Evolutionary conservation across 2,888 invertebrate species (phyloP).

Genomic region (Reticulitermes lucifugus): DNA sequence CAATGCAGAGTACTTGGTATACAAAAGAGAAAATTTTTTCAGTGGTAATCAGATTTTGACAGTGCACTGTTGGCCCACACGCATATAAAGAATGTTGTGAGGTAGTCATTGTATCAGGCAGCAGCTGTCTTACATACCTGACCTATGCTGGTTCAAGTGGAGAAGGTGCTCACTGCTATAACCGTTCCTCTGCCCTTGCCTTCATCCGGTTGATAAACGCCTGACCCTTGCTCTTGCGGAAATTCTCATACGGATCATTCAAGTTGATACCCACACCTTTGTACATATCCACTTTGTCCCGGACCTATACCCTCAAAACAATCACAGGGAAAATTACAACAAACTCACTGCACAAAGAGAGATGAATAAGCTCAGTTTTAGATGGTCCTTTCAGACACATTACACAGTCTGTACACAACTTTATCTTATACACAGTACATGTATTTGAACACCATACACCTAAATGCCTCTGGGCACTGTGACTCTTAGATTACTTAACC

Average conservation of each 20-base stretch:
- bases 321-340: slow-evolving; percentile 34
- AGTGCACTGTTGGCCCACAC: too few relatives aligned
- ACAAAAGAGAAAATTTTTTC: too few relatives aligned
- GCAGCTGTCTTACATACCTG: slow-evolving; percentile 31
- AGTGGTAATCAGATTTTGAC: too few relatives aligned
- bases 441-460: too few relatives aligned
- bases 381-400: too few relatives aligned
- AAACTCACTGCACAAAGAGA: background rate
- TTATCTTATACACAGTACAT: too few relatives aligned
- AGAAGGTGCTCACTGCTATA: slow-evolving; percentile 46
- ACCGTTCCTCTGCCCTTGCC: slow-evolving; percentile 82
- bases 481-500: too few relatives aligned
- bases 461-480: too few relatives aligned
- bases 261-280: slow-evolving; percentile 94
- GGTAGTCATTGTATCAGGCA: too few relatives aligned
- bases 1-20: too few relatives aligned
- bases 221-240: slow-evolving; percentile 95
- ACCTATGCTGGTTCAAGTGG: background rate
- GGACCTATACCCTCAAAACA: slow-evolving; percentile 60
- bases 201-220: slow-evolving; percentile 96
- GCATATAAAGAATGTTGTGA: too few relatives aligned
- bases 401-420: too few relatives aligned
- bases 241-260: slow-evolving; percentile 97
- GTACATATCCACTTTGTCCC: slow-evolving; percentile 93
- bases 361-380: background rate